Base-by-base conservation (phyloP, 2,888 invertebrate species). In the Oasisia sp. region DNA sequence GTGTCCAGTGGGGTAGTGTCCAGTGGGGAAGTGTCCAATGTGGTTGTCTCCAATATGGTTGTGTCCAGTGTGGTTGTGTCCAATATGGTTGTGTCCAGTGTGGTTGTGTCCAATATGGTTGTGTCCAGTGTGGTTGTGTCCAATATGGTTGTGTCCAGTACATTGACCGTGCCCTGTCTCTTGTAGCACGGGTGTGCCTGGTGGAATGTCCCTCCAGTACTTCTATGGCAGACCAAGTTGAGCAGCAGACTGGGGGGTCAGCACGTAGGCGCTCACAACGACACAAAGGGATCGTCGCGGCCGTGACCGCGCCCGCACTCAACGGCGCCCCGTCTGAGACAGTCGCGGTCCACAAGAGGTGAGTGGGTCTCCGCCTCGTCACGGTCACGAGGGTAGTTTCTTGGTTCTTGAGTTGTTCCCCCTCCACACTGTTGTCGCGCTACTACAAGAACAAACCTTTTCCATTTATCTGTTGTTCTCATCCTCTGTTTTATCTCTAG, bases 201-300 rank as follows among this genome's bases (percentile, higher is more conserved):
- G 74, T 96, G 97, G 97, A 96, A 97, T 97, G 97, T 97, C 97
- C 97, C 97, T 98, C 98, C 97, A 97, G 97, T 95, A 96, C 94
- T 95, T 95, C 95, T 96, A 96, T 96, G 96, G 96, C 96, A 95
- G 95, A 96, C 95, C 95, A 95, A 96, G 95, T 95, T 95, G 95
- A 95, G 94, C 94, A 94, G 94, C 95, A 95, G 94, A 94, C 95
- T 95, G 96, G 96, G 96, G 96, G 95, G 95, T 95, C 95, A 93
- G 94, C 94, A 94, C 94, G 95, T 94, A 94, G 95, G 93, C 94
- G 95, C 95, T 94, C 95, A 74, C 74, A 27, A 74, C 74, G 74
- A 74, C 74, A 74, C 32, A 91, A n/a, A 89, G 91, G 91, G 90
- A 50, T 14, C 32, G 74, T 74, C 92, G 58, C 50, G 58, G 90